Evolutionary conservation across 2,113 vertebrate species (phyloP).

Genomic region (Willisornis vidua): DNA sequence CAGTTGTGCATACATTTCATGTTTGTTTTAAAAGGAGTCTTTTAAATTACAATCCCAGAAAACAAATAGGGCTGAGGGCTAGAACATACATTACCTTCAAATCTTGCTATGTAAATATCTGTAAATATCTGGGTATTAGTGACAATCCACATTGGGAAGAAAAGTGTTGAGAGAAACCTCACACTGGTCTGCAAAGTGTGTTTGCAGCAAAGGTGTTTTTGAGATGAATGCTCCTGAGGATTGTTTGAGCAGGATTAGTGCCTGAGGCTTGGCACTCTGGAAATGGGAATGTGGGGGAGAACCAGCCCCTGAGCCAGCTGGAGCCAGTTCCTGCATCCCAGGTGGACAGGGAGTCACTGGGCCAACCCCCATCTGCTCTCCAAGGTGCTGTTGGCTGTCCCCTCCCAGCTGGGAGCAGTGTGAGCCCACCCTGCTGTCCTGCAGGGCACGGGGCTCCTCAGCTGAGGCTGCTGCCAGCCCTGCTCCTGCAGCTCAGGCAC

Average conservation of each 20-base stretch:
- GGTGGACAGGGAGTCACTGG: not conserved
- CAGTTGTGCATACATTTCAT: not conserved
- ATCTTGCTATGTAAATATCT: not conserved
- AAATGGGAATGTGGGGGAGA: not conserved
- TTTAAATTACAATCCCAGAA: not conserved
- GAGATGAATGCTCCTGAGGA: not conserved
- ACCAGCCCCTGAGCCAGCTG: not conserved
- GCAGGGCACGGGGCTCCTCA: no score
- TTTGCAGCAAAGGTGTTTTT: not conserved
- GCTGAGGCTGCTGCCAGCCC: not conserved
- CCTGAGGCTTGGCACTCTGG: not conserved
- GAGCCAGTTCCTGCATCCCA: fast-evolving
- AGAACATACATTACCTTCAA: not conserved
- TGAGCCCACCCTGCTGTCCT: not conserved
- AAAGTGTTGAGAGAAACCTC: not conserved
- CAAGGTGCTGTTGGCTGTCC: not conserved
- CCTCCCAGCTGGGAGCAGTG: not conserved
- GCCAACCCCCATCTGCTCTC: not conserved
- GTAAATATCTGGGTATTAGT: not conserved
- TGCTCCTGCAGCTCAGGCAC: not conserved
- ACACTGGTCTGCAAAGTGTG: not conserved
- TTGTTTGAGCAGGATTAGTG: not conserved
- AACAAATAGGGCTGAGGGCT: not conserved
- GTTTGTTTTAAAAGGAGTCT: not conserved
- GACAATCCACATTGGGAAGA: not conserved